These are phyloP conservation scores for Lasioglossum albipes DNA, from an alignment of 1,140 invertebrate species.

Conservation along the genomic window DNA sequence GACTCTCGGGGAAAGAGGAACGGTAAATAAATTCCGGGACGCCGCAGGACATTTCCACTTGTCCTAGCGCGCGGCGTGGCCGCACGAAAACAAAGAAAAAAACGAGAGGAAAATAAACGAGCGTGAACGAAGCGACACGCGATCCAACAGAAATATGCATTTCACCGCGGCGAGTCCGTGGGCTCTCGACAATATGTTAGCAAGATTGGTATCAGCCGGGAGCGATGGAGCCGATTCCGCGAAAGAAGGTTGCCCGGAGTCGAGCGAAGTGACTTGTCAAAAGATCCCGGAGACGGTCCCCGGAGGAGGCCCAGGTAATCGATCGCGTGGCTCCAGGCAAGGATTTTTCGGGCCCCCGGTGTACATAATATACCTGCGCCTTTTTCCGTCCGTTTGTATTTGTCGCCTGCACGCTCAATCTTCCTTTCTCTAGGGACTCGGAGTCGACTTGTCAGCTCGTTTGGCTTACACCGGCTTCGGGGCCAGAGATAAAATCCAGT, in stretches of 20 bases:
- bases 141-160: slow-evolving; percentile 42
- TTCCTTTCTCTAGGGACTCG: slow-evolving; percentile 1
- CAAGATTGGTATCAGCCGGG: slow-evolving; percentile 42
- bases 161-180: slow-evolving; percentile 24
- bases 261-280: slow-evolving; percentile 60
- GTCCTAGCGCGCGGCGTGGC: background rate
- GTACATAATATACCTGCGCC: slow-evolving; percentile 14
- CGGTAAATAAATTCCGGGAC: slow-evolving; percentile 5
- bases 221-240: slow-evolving; percentile 45
- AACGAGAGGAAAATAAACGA: slow-evolving; percentile 20
- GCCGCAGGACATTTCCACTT: slow-evolving; percentile 4
- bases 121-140: slow-evolving; percentile 5
- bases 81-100: background rate
- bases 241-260: slow-evolving; percentile 41
- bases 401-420: slow-evolving; percentile 4
- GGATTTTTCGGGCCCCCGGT: slow-evolving; percentile 32
- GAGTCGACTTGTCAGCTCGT: slow-evolving; percentile 49
- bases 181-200: slow-evolving; percentile 26
- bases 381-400: slow-evolving; percentile 39
- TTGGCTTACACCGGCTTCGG: slow-evolving; percentile 39
- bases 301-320: slow-evolving; percentile 45
- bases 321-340: slow-evolving; percentile 46
- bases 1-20: background rate
- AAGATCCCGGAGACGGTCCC: slow-evolving; percentile 16
- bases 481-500: slow-evolving; percentile 57